A percentile compares a stretch with the other conserved stretches of the same genome.
Conservation (phyloP, 1,140 invertebrate genomes). For the Doryteuthis pealeii region DNA sequence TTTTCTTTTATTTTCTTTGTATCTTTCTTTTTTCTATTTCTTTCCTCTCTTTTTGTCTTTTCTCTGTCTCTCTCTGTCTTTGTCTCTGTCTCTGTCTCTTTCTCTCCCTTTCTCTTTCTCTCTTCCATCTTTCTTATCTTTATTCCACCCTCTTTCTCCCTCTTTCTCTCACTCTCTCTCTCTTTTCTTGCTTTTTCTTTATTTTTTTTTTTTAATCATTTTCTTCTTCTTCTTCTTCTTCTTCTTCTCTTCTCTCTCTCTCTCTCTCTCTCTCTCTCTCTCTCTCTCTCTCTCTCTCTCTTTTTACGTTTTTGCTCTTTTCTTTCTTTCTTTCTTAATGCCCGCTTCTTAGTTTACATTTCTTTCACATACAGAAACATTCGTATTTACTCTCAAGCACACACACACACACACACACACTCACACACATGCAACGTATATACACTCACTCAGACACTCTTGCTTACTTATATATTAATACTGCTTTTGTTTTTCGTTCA, state of each 20-base stretch:
- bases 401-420: background rate
- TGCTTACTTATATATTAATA: no score
- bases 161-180: conserved; percentile 3
- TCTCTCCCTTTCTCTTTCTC: conserved; percentile 9
- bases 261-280: conserved; percentile 6
- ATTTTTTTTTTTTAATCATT: background rate
- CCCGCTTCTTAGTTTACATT: background rate
- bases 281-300: background rate
- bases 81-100: no score
- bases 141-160: conserved; percentile 9
- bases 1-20: no score
- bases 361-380: background rate
- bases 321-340: no score
- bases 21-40: no score
- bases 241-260: conserved; percentile 2
- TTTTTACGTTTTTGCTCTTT: no score
- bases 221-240: conserved; percentile 10
- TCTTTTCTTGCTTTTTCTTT: background rate
- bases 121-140: no score
- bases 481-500: no score
- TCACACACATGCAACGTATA: no score
- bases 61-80: no score
- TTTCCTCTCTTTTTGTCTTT: no score
- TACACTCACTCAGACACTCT: no score
- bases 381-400: background rate